phyloP scores from a whole-genome alignment of 2,888 invertebrate species.

The Leptopilina syphax region DNA sequence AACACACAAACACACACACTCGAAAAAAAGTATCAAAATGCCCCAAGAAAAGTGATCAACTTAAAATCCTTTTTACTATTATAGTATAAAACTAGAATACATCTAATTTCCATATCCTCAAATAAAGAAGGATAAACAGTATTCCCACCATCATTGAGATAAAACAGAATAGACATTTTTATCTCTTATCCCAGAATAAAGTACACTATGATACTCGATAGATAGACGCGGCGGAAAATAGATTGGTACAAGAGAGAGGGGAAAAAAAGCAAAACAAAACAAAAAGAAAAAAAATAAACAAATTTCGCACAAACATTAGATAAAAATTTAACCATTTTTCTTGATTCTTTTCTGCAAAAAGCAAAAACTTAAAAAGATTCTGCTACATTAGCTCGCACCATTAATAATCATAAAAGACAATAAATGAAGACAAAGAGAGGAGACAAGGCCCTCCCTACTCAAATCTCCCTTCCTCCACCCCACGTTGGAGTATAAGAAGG shows the following conservation, averaged over 20 bases:
- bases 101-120: constrained; percentile 12
- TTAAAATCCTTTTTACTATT: constrained; percentile 11
- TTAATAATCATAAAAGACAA: no score
- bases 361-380: background rate
- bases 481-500: no score
- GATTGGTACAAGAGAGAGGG: background rate
- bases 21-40: background rate
- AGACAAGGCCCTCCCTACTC: no score
- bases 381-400: background rate
- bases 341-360: background rate
- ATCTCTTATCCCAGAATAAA: constrained; percentile 9
- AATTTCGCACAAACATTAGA: background rate
- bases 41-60: constrained; percentile 4
- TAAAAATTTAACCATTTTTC: background rate
- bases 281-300: no score
- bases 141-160: background rate
- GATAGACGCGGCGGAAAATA: background rate
- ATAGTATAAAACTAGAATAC: constrained; percentile 1
- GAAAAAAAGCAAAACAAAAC: background rate
- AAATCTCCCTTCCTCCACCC: no score
- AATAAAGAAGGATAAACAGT: constrained; percentile 17
- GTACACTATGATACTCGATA: constrained; percentile 1
- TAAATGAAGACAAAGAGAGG: no score
- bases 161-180: constrained; percentile 17
- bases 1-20: background rate